Evolutionary conservation across 2,888 invertebrate species (phyloP).

Genomic region (Campoplex nolae): DNA sequence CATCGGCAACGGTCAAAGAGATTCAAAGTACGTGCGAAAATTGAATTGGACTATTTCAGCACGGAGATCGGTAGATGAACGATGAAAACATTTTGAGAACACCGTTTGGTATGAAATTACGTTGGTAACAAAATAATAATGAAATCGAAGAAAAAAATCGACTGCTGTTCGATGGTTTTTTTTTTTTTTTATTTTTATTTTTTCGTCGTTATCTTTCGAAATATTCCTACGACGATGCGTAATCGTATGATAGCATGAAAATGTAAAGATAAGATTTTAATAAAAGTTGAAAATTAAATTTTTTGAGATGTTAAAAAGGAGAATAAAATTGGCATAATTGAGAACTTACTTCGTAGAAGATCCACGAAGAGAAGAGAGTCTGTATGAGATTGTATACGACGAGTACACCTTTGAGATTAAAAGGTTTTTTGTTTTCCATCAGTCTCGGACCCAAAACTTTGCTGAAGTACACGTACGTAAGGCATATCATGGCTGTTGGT

Average conservation of each 20-base stretch:
- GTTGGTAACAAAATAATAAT: too few species aligned
- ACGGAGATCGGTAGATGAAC: too few species aligned
- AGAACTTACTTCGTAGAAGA: constrained; percentile 94
- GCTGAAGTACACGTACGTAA: constrained; percentile 93
- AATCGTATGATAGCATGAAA: not conserved
- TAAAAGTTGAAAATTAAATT: not conserved
- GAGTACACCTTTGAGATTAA: constrained; percentile 91
- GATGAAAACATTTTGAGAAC: too few species aligned
- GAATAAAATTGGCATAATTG: not conserved
- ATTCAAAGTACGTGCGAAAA: too few species aligned
- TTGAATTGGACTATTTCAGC: too few species aligned
- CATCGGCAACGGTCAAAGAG: not conserved
- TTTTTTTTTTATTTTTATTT: not conserved
- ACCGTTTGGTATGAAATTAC: not conserved
- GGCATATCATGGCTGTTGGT: constrained; percentile 93
- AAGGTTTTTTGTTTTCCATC: constrained; percentile 96
- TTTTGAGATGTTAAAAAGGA: not conserved
- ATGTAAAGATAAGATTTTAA: not conserved
- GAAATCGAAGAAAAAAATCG: not conserved
- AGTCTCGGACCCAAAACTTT: constrained; percentile 92
- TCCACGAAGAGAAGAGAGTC: constrained; percentile 95
- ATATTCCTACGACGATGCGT: too few species aligned
- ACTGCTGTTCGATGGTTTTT: not conserved
- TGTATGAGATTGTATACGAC: constrained; percentile 95
- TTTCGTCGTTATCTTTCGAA: not conserved